Percentiles rank a stretch among this genome's conserved stretches.
These are phyloP conservation scores for Bos javanicus DNA, from an alignment of 2,113 vertebrate species.

Conservation along the genomic window DNA sequence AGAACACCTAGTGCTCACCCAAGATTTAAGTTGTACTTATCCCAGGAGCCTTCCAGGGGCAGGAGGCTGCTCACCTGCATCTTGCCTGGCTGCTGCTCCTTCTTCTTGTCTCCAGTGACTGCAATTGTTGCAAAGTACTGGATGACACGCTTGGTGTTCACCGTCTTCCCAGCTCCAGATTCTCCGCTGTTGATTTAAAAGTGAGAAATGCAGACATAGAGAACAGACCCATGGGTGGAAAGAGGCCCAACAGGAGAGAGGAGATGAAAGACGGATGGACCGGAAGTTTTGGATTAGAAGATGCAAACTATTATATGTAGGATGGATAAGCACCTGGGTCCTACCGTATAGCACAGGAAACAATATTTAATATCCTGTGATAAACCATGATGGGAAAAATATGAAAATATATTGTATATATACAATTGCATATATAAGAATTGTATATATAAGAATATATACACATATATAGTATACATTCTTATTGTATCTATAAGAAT, in stretches of 20 bases:
- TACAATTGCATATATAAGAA: not conserved
- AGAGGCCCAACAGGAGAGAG: not conserved
- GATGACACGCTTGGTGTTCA: slow-evolving; percentile 79
- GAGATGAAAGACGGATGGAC: not conserved
- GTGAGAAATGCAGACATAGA: not conserved
- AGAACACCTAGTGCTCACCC: no score
- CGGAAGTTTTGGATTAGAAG: not conserved
- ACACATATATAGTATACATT: no score
- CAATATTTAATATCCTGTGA: not conserved
- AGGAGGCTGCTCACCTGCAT: slow-evolving; percentile 38
- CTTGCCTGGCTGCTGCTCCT: slow-evolving; percentile 53
- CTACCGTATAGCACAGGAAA: not conserved
- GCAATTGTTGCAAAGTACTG: slow-evolving; percentile 81
- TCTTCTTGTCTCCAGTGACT: slow-evolving; percentile 80
- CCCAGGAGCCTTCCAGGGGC: not conserved
- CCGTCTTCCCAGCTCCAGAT: slow-evolving; percentile 78
- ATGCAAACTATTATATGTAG: not conserved
- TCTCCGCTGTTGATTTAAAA: slow-evolving; percentile 74
- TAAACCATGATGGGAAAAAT: not conserved
- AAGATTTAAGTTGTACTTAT: not conserved
- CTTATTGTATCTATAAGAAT: no score
- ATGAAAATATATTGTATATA: not conserved
- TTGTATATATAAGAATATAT: no score
- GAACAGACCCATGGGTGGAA: not conserved
- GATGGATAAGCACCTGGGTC: not conserved